These are phyloP conservation scores for Morone chrysops DNA, from an alignment of 2,113 vertebrate genomes.

Conservation along the genomic window DNA sequence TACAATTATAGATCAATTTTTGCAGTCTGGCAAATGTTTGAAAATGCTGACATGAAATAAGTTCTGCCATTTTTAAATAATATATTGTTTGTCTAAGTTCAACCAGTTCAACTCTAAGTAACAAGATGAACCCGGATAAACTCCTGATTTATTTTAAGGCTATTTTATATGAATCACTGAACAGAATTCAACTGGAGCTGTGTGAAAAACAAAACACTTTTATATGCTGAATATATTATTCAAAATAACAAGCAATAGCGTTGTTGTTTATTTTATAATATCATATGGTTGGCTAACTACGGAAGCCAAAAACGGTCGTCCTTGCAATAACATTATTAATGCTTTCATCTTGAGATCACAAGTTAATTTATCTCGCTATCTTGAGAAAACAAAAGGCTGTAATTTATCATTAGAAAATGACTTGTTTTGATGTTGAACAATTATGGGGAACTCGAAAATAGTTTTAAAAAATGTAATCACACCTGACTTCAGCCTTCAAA, in stretches of 20 bases:
- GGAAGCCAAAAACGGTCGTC: too few species aligned
- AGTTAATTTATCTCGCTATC: too few species aligned
- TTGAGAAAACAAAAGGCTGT: too few species aligned
- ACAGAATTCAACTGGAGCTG: not conserved
- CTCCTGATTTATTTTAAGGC: not conserved
- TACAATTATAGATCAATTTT: not conserved
- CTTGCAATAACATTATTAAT: too few species aligned
- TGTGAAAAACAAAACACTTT: not conserved
- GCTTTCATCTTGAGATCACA: too few species aligned
- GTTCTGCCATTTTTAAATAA: not conserved
- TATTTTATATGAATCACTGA: not conserved
- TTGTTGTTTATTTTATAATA: not conserved
- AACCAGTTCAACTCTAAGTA: not conserved
- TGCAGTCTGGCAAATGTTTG: not conserved
- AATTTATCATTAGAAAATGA: too few species aligned
- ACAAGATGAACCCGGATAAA: too few species aligned
- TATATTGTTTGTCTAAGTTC: not conserved
- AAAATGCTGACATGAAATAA: not conserved
- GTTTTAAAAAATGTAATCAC: too few species aligned
- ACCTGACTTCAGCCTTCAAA: too few species aligned
- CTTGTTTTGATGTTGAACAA: too few species aligned
- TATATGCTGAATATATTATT: not conserved
- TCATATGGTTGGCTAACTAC: not conserved
- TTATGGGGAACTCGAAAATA: too few species aligned
- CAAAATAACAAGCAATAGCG: not conserved